Conservation (phyloP, 1,140 invertebrate species). For the Lerema accius region DNA sequence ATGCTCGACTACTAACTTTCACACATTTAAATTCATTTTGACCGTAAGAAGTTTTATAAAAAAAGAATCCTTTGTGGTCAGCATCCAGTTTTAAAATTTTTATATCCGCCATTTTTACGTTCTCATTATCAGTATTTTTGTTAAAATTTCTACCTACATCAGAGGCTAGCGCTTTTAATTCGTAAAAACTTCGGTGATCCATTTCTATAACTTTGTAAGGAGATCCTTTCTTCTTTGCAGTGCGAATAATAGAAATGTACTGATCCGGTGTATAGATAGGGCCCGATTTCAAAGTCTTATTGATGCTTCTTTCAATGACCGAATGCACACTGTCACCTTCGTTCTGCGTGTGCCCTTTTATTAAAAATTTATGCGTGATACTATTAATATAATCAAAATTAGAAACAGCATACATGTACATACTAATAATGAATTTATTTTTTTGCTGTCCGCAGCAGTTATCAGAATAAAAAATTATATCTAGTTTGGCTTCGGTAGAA, state of each 20-base stretch:
- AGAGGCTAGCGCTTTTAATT: too few relatives aligned
- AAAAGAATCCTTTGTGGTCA: too few relatives aligned
- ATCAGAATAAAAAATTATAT: constrained; percentile 60
- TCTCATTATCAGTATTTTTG: too few relatives aligned
- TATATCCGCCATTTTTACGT: too few relatives aligned
- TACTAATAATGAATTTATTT: constrained; percentile 56
- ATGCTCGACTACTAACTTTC: too few relatives aligned
- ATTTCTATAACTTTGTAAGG: constrained; percentile 12
- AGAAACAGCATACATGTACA: constrained; percentile 49
- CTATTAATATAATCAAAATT: constrained; percentile 47
- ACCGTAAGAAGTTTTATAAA: too few relatives aligned
- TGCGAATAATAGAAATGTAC: constrained; percentile 4
- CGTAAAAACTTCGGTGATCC: too few relatives aligned
- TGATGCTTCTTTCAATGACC: constrained; percentile 51
- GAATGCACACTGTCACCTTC: constrained; percentile 6
- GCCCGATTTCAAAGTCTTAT: constrained; percentile 41
- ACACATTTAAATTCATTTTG: too few relatives aligned
- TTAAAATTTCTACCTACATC: too few relatives aligned
- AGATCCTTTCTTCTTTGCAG: background rate
- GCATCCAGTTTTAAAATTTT: too few relatives aligned
- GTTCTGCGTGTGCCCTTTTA: constrained; percentile 55
- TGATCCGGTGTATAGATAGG: constrained; percentile 7
- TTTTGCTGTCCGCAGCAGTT: constrained; percentile 70
- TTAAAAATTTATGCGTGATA: constrained; percentile 61
- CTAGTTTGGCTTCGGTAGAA: constrained; percentile 27